Evolutionary conservation across 1,140 invertebrate species (phyloP).

Genomic region (Scaptomyza pallida): DNA sequence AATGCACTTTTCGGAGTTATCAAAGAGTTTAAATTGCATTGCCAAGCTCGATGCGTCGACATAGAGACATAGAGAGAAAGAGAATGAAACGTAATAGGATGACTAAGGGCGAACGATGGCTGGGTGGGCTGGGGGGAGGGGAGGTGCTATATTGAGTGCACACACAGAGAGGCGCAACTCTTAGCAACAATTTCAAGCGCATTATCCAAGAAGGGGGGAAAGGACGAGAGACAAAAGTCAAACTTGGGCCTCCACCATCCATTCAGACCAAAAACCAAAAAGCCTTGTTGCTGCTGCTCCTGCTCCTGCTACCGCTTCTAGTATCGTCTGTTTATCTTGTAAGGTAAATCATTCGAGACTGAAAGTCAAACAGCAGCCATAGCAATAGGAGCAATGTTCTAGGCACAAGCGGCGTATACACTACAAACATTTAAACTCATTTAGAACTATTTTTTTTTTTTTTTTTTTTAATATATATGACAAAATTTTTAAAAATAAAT

Average conservation of each 20-base stretch:
- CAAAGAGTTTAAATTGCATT: constrained; percentile 82
- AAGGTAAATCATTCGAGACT: constrained; percentile 82
- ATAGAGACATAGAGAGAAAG: neutral
- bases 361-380: constrained; percentile 73
- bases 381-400: constrained; percentile 5
- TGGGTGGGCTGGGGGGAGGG: too few species aligned
- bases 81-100: too few species aligned
- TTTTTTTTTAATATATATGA: too few species aligned
- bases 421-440: neutral
- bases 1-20: constrained; percentile 80
- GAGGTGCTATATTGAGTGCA: neutral
- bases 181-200: constrained; percentile 74
- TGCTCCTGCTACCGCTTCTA: constrained; percentile 11
- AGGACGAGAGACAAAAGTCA: constrained; percentile 73
- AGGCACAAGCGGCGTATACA: neutral
- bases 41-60: constrained; percentile 50
- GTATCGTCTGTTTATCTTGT: constrained; percentile 76
- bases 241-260: constrained; percentile 53
- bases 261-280: constrained; percentile 59
- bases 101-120: too few species aligned
- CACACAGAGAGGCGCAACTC: constrained; percentile 27
- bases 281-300: constrained; percentile 13
- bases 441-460: neutral
- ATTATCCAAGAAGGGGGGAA: constrained; percentile 45
- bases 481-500: too few species aligned